Evolutionary conservation across 2,113 vertebrate genomes (phyloP).

Genomic region (Sylvilagus bachmani): DNA sequence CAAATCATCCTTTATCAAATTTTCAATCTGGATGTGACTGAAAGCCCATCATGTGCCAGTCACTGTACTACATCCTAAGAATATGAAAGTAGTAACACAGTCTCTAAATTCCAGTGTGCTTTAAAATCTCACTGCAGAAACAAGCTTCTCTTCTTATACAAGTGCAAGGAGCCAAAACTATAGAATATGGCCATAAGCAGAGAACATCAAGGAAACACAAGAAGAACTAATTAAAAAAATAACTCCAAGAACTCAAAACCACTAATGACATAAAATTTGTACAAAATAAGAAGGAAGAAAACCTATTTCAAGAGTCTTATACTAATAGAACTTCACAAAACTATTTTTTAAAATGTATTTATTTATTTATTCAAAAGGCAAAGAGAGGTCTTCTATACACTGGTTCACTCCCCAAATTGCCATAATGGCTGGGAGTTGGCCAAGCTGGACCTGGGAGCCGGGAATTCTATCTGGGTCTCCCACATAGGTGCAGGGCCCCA

Average conservation of each 20-base stretch:
- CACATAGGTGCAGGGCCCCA: no score
- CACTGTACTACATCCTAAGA: not conserved
- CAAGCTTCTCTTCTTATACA: not conserved
- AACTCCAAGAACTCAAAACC: not conserved
- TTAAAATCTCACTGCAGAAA: not conserved
- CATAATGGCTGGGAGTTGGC: no score
- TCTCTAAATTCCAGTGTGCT: not conserved
- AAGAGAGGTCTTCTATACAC: no score
- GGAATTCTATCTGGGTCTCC: no score
- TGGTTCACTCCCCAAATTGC: no score
- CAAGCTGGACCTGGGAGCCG: no score
- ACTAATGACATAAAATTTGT: constrained; percentile 5
- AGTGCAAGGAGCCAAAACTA: not conserved
- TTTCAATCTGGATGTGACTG: not conserved
- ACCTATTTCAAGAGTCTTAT: not conserved
- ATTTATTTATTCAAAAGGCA: not conserved
- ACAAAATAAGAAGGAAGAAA: constrained; percentile 17
- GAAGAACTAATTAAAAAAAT: constrained; percentile 27
- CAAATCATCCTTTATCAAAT: constrained; percentile 29
- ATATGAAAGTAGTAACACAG: not conserved
- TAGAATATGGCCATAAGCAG: not conserved
- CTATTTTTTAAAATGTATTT: not conserved
- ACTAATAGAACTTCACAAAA: not conserved
- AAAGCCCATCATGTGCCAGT: not conserved
- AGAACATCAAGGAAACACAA: not conserved